Evolutionary conservation across 2,797 vertebrate genomes (phyloP).

Genomic region (Myotis planiceps): DNA sequence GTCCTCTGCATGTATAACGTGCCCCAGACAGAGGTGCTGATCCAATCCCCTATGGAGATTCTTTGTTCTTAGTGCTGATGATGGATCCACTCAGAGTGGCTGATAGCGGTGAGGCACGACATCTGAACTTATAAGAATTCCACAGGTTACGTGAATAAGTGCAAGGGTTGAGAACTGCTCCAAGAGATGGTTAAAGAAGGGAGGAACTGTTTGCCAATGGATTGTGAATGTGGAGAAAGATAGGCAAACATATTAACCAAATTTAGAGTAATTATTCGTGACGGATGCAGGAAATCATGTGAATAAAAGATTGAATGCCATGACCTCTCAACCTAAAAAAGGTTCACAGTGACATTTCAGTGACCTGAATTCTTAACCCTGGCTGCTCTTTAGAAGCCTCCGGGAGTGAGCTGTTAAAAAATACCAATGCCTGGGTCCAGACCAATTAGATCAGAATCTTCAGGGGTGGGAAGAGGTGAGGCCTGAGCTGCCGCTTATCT

Average conservation of each 20-base stretch:
- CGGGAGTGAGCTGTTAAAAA: background rate
- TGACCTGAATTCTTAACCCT: background rate
- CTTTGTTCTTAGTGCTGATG: background rate
- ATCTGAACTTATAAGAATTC: background rate
- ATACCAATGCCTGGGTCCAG: background rate
- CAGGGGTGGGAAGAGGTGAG: background rate
- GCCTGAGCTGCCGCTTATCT: background rate
- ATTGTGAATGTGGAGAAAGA: background rate
- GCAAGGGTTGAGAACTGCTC: background rate
- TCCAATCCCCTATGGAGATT: background rate
- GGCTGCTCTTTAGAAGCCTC: background rate
- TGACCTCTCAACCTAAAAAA: background rate
- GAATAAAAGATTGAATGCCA: background rate
- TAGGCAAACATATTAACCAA: background rate
- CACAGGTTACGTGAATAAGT: background rate
- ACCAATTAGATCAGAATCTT: background rate
- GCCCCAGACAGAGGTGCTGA: accelerated
- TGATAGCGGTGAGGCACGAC: accelerated
- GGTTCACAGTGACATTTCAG: background rate
- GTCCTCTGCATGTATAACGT: accelerated
- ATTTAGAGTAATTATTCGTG: background rate
- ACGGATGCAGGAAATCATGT: background rate
- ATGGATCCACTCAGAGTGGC: too few species aligned
- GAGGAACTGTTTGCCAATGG: background rate
- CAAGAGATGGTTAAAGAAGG: background rate